Evolutionary conservation across 2,113 vertebrate genomes (phyloP), one percentile per base, ranked within the genome.

Genomic region (Gobio gobio): DNA sequence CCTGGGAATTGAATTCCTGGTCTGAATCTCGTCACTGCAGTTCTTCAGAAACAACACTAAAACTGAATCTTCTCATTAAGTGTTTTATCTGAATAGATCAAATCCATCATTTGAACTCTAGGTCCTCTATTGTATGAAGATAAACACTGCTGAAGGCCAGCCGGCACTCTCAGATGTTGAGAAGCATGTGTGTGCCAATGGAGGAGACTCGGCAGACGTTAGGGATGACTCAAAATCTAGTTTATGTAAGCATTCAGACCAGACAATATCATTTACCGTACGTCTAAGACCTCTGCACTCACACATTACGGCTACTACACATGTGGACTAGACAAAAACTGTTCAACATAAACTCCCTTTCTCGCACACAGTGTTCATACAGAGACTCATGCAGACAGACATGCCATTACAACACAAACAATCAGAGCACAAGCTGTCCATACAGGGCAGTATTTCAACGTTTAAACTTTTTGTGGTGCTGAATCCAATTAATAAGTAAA

Each of bases 181-280:
- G 47, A 24, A 59, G 33, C 33, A 2, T 78, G 20, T 78, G 40
- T 64, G 14, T 61, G 18, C 58, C 26, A 18, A 43, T 29, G 40
- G 24, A 47, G 7, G 14, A 49, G 78, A 80, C 78, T 68, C 45
- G 12, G 2, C 18, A 82, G 61, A 80, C 3, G 10, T 82, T 13
- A 68, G 20, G 61, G 36, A 64, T 82, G 61, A 82, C 43, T 68
- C 59, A 68, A 45, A 45, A 47, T 47, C 9, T 56, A 36, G 51
- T 58, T 58, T 68, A 81, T 81, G 61, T 68, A 64, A 68, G 79
- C 61, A 33, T 47, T 36, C 16, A 82, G 61, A 68, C 79, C 18
- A 82, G 63, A 82, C 79, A 68, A 82, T 51, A 82, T 68, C 14
- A 54, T 66, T 49, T 81, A 13, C 51, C 4, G 8, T 56, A 22